phyloP scores from a whole-genome alignment of 2,888 invertebrate genomes.

The Operophtera brumata region DNA sequence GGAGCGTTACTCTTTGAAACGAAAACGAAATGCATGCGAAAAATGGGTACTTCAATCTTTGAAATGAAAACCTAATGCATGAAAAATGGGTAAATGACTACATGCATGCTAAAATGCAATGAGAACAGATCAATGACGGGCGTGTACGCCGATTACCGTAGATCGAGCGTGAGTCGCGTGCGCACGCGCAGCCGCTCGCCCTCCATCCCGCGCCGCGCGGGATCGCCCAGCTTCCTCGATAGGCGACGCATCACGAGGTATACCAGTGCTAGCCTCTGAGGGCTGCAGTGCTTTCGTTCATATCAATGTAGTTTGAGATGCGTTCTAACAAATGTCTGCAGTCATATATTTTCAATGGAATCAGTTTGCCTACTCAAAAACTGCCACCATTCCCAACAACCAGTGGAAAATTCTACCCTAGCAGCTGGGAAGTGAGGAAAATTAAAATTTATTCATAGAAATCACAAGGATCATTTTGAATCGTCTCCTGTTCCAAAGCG shows the following conservation, averaged over 20 bases:
- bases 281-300: conserved; percentile 1
- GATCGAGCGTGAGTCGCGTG: conserved; percentile 63
- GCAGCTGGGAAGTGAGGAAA: no score
- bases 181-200: conserved; percentile 84
- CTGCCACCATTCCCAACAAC: no score
- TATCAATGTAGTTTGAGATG: no score
- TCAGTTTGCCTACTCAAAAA: no score
- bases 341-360: no score
- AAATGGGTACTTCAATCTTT: background rate
- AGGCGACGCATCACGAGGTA: conserved; percentile 97
- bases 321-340: no score
- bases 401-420: no score
- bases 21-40: conserved; percentile 8
- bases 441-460: no score
- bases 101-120: conserved; percentile 35
- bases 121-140: conserved; percentile 73
- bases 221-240: conserved; percentile 96
- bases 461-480: no score
- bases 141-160: conserved; percentile 79
- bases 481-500: no score
- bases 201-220: conserved; percentile 95
- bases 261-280: conserved; percentile 24
- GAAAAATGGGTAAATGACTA: conserved; percentile 5
- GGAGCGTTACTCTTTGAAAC: background rate
- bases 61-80: conserved; percentile 20